Conservation (phyloP, 53 echinoderm and acorn worm genomes). For the Hippasteria phrygiana region DNA sequence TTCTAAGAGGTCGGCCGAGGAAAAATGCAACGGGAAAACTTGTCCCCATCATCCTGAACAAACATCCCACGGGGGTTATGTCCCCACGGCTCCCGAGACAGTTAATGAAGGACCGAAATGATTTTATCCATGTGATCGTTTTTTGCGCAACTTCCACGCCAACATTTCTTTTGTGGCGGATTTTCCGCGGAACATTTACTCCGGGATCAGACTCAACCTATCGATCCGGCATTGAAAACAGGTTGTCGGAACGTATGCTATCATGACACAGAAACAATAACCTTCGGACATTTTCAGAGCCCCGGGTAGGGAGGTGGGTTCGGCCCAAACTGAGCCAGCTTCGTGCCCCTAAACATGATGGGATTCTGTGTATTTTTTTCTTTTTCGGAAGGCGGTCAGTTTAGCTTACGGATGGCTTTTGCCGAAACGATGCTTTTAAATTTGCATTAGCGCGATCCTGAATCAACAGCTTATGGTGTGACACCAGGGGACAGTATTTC, state of each 20-base stretch:
- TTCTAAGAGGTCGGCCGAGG: slow-evolving; percentile 2
- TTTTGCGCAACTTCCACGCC: neutral
- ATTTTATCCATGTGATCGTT: slow-evolving; percentile 26
- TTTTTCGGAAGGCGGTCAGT: neutral
- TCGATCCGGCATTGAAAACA: slow-evolving; percentile 43
- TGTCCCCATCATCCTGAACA: slow-evolving; percentile 52
- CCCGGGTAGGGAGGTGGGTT: neutral
- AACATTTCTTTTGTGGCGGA: neutral
- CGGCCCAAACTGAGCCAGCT: neutral
- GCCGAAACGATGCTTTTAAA: slow-evolving; percentile 58
- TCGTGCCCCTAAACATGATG: slow-evolving; percentile 14
- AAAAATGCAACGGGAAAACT: neutral
- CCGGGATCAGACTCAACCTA: slow-evolving; percentile 17
- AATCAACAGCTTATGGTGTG: slow-evolving; percentile 45
- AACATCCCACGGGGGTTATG: slow-evolving; percentile 9
- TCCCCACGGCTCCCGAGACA: slow-evolving; percentile 4
- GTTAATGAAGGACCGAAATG: slow-evolving; percentile 17
- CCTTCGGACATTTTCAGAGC: slow-evolving; percentile 3
- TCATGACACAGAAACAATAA: slow-evolving; percentile 49
- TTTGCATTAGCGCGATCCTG: slow-evolving; percentile 41
- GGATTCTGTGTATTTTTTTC: neutral
- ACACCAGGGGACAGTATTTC: slow-evolving; percentile 8
- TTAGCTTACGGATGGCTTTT: neutral
- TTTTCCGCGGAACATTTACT: neutral
- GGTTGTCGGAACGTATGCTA: slow-evolving; percentile 36